Percentiles rank a stretch among this genome's conserved stretches.
Conservation (phyloP, 2,113 vertebrate species). For the Ochotona curzoniae region DNA sequence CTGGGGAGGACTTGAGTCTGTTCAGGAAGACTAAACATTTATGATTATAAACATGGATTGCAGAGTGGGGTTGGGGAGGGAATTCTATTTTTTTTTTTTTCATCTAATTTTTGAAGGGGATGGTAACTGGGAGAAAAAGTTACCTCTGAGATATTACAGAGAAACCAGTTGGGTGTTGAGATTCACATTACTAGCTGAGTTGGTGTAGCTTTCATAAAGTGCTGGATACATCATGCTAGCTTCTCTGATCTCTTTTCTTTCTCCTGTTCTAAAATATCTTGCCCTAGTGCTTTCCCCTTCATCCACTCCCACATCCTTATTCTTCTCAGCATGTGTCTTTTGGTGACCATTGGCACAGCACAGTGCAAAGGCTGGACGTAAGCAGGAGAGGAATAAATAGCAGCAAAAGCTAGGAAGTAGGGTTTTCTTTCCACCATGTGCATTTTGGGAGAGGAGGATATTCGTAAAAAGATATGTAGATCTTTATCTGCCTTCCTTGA, state of each 20-base stretch:
- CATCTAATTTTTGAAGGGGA: slow-evolving; percentile 17
- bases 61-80: neutral
- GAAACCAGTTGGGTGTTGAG: slow-evolving; percentile 63
- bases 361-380: neutral
- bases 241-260: slow-evolving; percentile 35
- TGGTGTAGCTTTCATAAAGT: neutral
- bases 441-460: neutral
- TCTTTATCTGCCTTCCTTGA: slow-evolving; percentile 39
- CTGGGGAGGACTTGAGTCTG: neutral
- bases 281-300: neutral
- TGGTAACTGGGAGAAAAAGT: slow-evolving; percentile 84
- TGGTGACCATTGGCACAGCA: neutral
- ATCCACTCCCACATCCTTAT: neutral
- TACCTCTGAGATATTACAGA: slow-evolving; percentile 83
- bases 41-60: slow-evolving; percentile 18
- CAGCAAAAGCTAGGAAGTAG: neutral
- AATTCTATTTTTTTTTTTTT: slow-evolving; percentile 31
- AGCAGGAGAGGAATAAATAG: neutral
- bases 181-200: slow-evolving; percentile 28
- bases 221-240: neutral
- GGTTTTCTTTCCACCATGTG: neutral
- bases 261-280: slow-evolving; percentile 12
- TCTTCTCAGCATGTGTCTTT: neutral
- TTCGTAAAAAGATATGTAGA: neutral
- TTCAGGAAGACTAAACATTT: neutral